A percentile compares a stretch with the other conserved stretches of the same genome.
These are phyloP conservation scores for Apostichopus californicus DNA, from an alignment of 35 echinoderm and acorn worm genomes.

Conservation along the genomic window DNA sequence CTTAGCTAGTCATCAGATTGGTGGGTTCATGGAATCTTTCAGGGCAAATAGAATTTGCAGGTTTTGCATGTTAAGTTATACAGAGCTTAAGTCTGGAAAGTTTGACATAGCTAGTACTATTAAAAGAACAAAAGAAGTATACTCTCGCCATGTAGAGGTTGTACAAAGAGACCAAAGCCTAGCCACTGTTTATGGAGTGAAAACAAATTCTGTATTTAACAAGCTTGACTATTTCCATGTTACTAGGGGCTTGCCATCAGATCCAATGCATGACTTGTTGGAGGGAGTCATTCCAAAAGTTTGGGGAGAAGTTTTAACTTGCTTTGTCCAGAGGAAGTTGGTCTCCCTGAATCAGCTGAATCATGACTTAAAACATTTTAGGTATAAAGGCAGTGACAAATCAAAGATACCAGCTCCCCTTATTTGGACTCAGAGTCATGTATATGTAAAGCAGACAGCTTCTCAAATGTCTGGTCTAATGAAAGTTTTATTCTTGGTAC, in stretches of 20 bases:
- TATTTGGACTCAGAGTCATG: neutral
- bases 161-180: neutral
- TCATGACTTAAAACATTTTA: neutral
- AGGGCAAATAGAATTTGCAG: no score
- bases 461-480: slow-evolving; percentile 43
- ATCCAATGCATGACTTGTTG: slow-evolving; percentile 47
- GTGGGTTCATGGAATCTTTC: no score
- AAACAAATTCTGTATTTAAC: neutral
- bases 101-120: no score
- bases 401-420: slow-evolving; percentile 15
- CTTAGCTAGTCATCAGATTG: slow-evolving; percentile 21
- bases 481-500: neutral
- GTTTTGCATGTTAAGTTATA: no score
- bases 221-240: slow-evolving; percentile 9
- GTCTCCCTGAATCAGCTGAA: neutral
- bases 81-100: no score
- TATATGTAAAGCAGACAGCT: slow-evolving; percentile 28
- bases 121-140: neutral
- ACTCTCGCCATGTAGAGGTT: neutral
- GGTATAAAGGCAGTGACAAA: slow-evolving; percentile 24
- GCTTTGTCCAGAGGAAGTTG: neutral
- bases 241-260: slow-evolving; percentile 27
- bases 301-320: slow-evolving; percentile 16
- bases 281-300: slow-evolving; percentile 48
- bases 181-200: neutral